Conservation (phyloP, 23 tunicate species). For the Diplosoma virens region DNA sequence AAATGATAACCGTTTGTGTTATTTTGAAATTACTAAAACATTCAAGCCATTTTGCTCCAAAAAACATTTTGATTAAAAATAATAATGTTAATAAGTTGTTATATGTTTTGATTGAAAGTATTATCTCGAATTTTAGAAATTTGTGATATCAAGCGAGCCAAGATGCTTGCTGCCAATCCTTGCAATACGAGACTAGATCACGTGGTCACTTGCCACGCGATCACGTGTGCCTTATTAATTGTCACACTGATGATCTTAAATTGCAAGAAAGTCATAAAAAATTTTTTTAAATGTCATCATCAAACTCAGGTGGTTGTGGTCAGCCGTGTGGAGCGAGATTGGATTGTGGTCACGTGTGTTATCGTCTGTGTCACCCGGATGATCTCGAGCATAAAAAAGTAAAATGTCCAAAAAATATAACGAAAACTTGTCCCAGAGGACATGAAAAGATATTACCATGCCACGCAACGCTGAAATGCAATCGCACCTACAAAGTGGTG, state of each 20-base stretch:
- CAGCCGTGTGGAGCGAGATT: conserved; percentile 52
- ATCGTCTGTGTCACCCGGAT: conserved; percentile 72
- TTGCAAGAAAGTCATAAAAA: not conserved
- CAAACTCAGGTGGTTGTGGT: conserved; percentile 73
- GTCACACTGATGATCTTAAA: conserved; percentile 74
- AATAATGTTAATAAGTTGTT: too few species aligned
- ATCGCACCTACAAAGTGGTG: too few species aligned
- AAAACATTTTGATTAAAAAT: too few species aligned
- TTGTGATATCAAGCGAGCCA: too few species aligned
- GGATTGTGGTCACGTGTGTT: conserved; percentile 78
- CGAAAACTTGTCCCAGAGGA: conserved; percentile 40
- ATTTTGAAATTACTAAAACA: too few species aligned
- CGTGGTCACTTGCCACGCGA: too few species aligned
- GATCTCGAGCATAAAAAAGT: conserved; percentile 51
- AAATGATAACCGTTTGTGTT: too few species aligned
- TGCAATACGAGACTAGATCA: not conserved
- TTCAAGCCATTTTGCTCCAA: too few species aligned
- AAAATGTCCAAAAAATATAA: conserved; percentile 53
- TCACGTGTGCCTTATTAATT: conserved; percentile 54
- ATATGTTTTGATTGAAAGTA: too few species aligned
- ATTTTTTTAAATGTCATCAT: not conserved
- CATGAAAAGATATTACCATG: conserved; percentile 44
- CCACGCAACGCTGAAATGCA: conserved; percentile 26
- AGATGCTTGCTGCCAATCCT: too few species aligned
- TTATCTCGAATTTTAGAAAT: too few species aligned